Evolutionary conservation across 2,888 invertebrate genomes (phyloP), one percentile per base, ranked within the genome.

Genomic region (Machimus atricapillus): DNA sequence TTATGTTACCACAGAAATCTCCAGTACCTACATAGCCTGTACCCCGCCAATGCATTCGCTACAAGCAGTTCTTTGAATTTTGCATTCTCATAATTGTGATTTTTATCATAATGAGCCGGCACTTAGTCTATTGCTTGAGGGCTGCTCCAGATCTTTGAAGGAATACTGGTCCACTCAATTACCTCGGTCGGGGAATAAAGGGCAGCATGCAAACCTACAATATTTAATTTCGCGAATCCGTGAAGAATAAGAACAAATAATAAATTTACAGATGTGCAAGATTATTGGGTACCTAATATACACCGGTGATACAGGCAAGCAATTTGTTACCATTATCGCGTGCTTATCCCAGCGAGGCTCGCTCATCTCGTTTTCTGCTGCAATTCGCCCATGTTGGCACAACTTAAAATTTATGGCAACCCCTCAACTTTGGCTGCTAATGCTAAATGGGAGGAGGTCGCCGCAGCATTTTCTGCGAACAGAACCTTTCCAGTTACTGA

Each of bases 321-420:
- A 73, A 85, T 85, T 85, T 74, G 85, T 85, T 74, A 4, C 74
- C 31, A 43, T 85, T 85, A 85, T 85, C 85, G 85, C 85, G 74
- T 85, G 85, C 74, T 74, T 46, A 85, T 85, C 74, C 27, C 74
- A 14, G 16, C n/a, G 31, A 74, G 46, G 40, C 37, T 85, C 27
- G 74, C 66, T 66, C 83, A 83, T 66, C 74, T 74, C 8, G 82
- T 66, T 66, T 66, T 58, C 37, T 83, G 19, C 56, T 40, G 27
- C 0, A 27, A 66, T 23, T 66, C 66, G 66, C 27, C 27, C 12
- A 66, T 19, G 66, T n/a, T 76, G 37, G 37, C n/a, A 19, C 76
- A 76, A 5, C 46, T 19, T 2, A 86, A 86, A 56, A 86, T 86
- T 86, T 86, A 86, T 86, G 77, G 34, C 46, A 34, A 86, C 86